These are phyloP conservation scores for Marasmarcha lunaedactyla DNA, from an alignment of 2,888 invertebrate genomes.

Conservation along the genomic window DNA sequence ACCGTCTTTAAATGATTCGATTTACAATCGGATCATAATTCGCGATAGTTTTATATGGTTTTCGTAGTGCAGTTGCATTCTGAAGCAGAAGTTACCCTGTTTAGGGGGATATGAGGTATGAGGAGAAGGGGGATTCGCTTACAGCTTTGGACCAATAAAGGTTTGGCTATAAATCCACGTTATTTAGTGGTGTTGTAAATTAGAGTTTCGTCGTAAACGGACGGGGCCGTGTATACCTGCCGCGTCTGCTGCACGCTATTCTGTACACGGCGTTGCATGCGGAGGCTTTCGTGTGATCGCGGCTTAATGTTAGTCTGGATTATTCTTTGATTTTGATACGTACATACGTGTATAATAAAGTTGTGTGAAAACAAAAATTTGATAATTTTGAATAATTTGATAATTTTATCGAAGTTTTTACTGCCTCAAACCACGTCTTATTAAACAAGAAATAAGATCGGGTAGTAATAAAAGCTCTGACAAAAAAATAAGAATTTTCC, in stretches of 20 bases:
- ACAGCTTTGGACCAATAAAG: constrained; percentile 68
- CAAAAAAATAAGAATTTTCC: too few relatives aligned
- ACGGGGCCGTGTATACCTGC: constrained; percentile 58
- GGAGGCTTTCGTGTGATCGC: neutral
- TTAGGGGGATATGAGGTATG: constrained; percentile 29
- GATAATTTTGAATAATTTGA: too few relatives aligned
- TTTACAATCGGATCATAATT: constrained; percentile 18
- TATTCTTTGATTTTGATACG: too few relatives aligned
- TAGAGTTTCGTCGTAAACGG: constrained; percentile 65
- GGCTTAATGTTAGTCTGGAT: neutral
- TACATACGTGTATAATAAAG: too few relatives aligned
- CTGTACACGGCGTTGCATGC: neutral
- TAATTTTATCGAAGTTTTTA: too few relatives aligned
- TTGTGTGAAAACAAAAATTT: too few relatives aligned
- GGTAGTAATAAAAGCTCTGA: too few relatives aligned
- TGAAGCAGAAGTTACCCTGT: constrained; percentile 32
- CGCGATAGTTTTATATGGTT: constrained; percentile 35
- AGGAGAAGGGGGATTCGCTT: constrained; percentile 36
- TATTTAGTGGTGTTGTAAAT: constrained; percentile 67
- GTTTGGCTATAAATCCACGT: constrained; percentile 67
- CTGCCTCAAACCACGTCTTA: too few relatives aligned
- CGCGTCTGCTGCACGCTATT: constrained; percentile 36
- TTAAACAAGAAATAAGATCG: too few relatives aligned
- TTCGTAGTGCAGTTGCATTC: constrained; percentile 34
- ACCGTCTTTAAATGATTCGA: constrained; percentile 11